Conservation (phyloP, 2,113 vertebrate species). For the western clawed frog (Xenopus tropicalis) region DNA sequence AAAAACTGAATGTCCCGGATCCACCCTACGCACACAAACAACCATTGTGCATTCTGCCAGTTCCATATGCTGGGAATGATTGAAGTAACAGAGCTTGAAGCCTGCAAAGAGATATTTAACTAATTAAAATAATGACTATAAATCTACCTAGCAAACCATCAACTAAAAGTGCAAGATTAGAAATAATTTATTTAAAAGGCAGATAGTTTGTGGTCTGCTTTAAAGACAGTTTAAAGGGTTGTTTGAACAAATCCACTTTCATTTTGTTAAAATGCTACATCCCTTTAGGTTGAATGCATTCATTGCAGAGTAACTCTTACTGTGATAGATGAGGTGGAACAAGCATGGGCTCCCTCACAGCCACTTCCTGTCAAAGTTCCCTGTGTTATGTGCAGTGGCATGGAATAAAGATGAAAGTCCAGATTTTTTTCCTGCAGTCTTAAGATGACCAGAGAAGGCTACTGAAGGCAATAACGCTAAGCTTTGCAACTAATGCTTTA, state of each 20-base stretch:
- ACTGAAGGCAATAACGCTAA: conserved; percentile 45
- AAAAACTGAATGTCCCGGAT: too few relatives aligned
- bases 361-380: conserved; percentile 55
- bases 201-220: neutral
- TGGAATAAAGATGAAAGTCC: conserved; percentile 53
- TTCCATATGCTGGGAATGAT: neutral
- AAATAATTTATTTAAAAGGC: neutral
- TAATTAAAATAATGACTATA: neutral
- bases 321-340: conserved; percentile 60
- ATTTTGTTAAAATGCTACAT: conserved; percentile 50
- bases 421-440: conserved; percentile 50
- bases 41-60: too few relatives aligned
- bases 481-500: conserved; percentile 38
- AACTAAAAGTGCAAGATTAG: neutral
- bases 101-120: neutral
- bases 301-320: conserved; percentile 54
- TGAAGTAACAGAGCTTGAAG: neutral
- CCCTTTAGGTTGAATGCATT: conserved; percentile 55
- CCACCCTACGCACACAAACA: too few relatives aligned
- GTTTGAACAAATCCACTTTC: conserved; percentile 45
- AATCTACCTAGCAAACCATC: neutral
- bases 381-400: conserved; percentile 54
- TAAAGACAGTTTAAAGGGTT: neutral
- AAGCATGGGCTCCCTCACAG: conserved; percentile 58
- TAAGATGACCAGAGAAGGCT: conserved; percentile 50